Evolutionary conservation across 2,113 vertebrate genomes (phyloP), one percentile per base, ranked within the genome.

Genomic region (Poeciliopsis turrubarensis): DNA sequence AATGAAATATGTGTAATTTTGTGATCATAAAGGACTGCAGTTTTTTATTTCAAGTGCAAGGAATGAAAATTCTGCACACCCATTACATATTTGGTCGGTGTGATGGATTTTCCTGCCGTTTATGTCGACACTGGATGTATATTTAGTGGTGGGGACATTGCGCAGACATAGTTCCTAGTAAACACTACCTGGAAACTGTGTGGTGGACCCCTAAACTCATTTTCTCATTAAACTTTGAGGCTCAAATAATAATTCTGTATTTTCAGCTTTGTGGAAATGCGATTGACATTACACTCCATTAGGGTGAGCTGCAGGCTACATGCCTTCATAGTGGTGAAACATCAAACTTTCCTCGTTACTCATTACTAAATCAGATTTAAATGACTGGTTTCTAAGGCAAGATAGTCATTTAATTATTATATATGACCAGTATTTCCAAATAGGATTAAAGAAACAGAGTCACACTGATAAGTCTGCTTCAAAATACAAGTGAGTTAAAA

Each of bases 161-260:
- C n/a, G 22, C 7, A 22, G 22, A 57, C 25, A 54, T 44, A 47
- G 17, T 5, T 47, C 17, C 19, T 17, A 5, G 5, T 19, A 47
- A 47, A 47, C 44, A 47, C 44, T 47, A 47, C 4, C 44, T 47
- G 17, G 44, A 47, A 47, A 3, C 14, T 19, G 44, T 19, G 17
- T 47, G 44, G 44, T 47, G 44, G 44, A 47, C 6, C 44, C 44
- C 44, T 6, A 47, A 19, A 5, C 44, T 47, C 17, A 47, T 47
- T 47, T 19, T 17, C 17, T 47, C 44, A 47, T 47, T 47, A 47
- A 47, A 47, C 44, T 47, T 47, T 77, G 54, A 76, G 15, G 31
- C 68, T 75, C 75, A 73, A 73, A 80, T 12, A 67, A 72, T 75
- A 22, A 83, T 82, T 78, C 37, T 67, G 64, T 69, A 22, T 80